A percentile compares a stretch with the other conserved stretches of the same genome.
phyloP scores from a whole-genome alignment of 2,888 invertebrate species.

The Galerucella pusilla region DNA sequence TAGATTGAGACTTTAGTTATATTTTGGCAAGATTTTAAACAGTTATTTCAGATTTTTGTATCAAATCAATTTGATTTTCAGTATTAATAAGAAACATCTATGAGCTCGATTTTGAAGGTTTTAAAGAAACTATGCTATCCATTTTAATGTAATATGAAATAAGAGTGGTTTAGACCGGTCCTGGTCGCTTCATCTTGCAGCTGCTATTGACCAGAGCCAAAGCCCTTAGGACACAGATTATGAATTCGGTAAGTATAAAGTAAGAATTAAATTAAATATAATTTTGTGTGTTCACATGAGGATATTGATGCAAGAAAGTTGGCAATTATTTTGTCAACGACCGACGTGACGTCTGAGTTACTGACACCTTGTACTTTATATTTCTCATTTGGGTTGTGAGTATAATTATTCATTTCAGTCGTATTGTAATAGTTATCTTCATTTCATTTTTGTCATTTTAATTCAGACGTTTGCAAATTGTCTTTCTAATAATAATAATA shows the following conservation, averaged over 20 bases:
- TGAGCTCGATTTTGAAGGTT: no score
- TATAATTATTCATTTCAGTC: background rate
- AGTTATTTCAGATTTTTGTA: no score
- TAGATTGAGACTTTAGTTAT: no score
- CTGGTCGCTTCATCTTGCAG: slow-evolving; percentile 8
- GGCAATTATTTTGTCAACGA: slow-evolving; percentile 26
- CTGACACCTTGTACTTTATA: slow-evolving; percentile 5
- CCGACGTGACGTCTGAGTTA: background rate
- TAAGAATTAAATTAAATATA: slow-evolving; percentile 31
- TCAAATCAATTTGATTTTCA: no score
- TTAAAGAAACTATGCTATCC: no score
- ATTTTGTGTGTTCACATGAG: slow-evolving; percentile 34
- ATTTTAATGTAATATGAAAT: background rate
- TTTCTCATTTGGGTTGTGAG: background rate
- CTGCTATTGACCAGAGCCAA: slow-evolving; percentile 16
- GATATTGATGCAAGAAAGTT: slow-evolving; percentile 33
- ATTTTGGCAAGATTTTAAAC: no score
- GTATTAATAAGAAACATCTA: no score
- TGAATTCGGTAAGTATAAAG: slow-evolving; percentile 36
- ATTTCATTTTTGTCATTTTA: no score
- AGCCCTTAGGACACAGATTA: slow-evolving; percentile 30
- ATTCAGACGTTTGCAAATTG: no score
- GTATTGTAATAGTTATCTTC: no score
- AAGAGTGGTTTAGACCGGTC: background rate
- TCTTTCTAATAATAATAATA: no score